Evolutionary conservation across 2,113 vertebrate species (phyloP).

Genomic region (Mugil cephalus): DNA sequence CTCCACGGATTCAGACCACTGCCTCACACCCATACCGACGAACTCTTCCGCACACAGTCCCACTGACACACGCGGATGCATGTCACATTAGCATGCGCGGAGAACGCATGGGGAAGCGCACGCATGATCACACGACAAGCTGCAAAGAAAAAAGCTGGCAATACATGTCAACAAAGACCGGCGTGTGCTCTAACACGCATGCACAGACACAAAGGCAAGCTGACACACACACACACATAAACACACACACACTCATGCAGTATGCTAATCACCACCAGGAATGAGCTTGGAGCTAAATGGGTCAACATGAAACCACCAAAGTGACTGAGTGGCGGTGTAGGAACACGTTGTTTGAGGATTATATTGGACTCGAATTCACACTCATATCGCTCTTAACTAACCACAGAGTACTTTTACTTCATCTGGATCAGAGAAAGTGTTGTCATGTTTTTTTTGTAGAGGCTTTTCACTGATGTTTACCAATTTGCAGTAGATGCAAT

Average conservation of each 20-base stretch:
- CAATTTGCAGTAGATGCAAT: too few species aligned
- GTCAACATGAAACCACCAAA: slow-evolving; percentile 13
- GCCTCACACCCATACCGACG: slow-evolving; percentile 11
- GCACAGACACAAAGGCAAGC: background rate
- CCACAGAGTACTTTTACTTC: too few species aligned
- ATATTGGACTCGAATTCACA: too few species aligned
- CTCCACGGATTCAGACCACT: slow-evolving; percentile 47
- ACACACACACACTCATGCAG: background rate
- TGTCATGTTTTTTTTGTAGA: too few species aligned
- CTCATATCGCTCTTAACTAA: too few species aligned
- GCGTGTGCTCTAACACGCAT: background rate
- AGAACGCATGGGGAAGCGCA: background rate
- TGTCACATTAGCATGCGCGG: background rate
- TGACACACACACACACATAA: background rate
- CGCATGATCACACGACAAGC: background rate
- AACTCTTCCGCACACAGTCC: slow-evolving; percentile 3
- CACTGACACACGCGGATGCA: background rate
- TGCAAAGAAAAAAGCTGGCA: slow-evolving; percentile 2
- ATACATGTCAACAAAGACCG: slow-evolving; percentile 6
- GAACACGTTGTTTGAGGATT: too few species aligned
- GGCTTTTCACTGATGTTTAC: too few species aligned
- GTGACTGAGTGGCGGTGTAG: background rate
- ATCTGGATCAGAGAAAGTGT: too few species aligned
- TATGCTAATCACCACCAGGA: slow-evolving; percentile 4
- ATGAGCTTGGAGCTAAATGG: slow-evolving; percentile 17